Percentiles rank a stretch among this genome's conserved stretches.
Evolutionary conservation across 2,113 vertebrate genomes (phyloP).

Genomic region (Melanostigma gelatinosum): DNA sequence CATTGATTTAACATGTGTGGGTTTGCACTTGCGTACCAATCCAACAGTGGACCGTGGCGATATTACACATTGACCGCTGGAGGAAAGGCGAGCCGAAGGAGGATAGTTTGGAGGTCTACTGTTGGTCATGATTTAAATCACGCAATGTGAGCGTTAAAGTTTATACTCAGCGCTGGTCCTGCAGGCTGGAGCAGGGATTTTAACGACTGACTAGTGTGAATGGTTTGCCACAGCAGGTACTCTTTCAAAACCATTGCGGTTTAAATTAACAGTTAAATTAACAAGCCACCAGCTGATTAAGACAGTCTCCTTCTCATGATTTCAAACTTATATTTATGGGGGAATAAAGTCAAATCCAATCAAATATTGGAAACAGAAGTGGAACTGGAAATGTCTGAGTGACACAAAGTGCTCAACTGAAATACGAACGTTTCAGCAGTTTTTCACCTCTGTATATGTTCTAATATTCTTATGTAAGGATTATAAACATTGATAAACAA

Average conservation of each 20-base stretch:
- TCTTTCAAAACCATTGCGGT: background rate
- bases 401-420: too few relatives aligned
- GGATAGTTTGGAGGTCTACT: background rate
- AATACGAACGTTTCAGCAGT: too few relatives aligned
- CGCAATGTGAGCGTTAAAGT: background rate
- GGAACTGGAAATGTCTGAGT: too few relatives aligned
- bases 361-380: too few relatives aligned
- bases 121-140: background rate
- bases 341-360: too few relatives aligned
- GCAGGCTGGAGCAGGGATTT: background rate
- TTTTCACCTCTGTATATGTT: background rate
- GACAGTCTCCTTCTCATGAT: background rate
- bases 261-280: background rate
- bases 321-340: background rate
- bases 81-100: background rate
- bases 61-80: background rate
- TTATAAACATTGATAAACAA: too few relatives aligned
- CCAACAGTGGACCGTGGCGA: background rate
- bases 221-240: background rate
- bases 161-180: background rate
- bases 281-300: background rate
- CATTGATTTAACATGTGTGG: constrained; percentile 39
- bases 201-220: background rate
- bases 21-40: background rate
- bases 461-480: too few relatives aligned